Percentiles rank a stretch among this genome's conserved stretches.
phyloP scores from a whole-genome alignment of 2,797 vertebrate species.

The Botia kubotai region DNA sequence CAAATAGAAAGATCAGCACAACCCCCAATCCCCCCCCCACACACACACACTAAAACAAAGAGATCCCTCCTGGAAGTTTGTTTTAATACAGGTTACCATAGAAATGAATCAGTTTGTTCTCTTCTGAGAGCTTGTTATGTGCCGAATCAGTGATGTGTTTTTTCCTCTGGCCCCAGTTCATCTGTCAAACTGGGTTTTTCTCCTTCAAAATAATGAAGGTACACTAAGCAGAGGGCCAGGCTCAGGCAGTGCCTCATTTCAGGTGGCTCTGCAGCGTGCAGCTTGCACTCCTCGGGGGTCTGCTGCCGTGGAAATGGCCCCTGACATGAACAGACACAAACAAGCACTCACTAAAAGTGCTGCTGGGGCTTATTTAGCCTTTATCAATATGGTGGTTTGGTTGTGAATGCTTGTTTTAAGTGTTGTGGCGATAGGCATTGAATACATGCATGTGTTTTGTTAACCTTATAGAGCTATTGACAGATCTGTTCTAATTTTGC shows the following conservation, averaged over 20 bases:
- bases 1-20: conserved; percentile 92
- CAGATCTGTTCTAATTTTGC: background rate
- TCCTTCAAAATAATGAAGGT: conserved; percentile 99
- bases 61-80: conserved; percentile 92
- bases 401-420: conserved; percentile 47
- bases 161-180: conserved; percentile 86
- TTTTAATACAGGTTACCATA: conserved; percentile 94
- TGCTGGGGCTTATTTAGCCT: conserved; percentile 63
- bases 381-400: conserved; percentile 55
- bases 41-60: conserved; percentile 89
- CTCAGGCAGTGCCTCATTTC: conserved; percentile 82
- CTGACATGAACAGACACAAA: conserved; percentile 73
- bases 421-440: conserved; percentile 4
- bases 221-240: conserved; percentile 87
- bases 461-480: conserved; percentile 25
- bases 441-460: conserved; percentile 8
- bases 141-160: conserved; percentile 92
- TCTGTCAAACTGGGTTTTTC: conserved; percentile 99
- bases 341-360: conserved; percentile 72
- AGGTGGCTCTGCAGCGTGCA: conserved; percentile 75
- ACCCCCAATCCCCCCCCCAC: conserved; percentile 59
- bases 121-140: conserved; percentile 99
- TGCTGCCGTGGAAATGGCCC: conserved; percentile 72
- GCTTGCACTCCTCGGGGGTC: conserved; percentile 63
- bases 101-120: conserved; percentile 91